Evolutionary conservation across 2,113 vertebrate species (phyloP).

Genomic region (Cynocephalus volans): DNA sequence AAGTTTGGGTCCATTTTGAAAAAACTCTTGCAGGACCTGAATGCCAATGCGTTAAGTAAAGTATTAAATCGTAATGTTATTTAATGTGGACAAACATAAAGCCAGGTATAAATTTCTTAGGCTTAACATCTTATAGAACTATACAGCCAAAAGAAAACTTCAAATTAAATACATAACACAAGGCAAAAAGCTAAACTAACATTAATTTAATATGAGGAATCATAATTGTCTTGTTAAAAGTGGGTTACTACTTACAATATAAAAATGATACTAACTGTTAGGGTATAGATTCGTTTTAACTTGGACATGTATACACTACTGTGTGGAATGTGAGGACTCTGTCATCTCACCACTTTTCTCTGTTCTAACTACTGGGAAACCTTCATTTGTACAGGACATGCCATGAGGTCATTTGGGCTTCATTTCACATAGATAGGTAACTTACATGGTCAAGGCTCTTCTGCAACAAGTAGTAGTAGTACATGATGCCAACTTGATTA

Average conservation of each 20-base stretch:
- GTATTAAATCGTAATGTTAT: constrained; percentile 14
- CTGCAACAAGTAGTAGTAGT: background rate
- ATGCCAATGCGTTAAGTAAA: background rate
- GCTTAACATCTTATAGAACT: constrained; percentile 20
- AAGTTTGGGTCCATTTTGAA: constrained; percentile 11
- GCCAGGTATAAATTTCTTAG: constrained; percentile 18
- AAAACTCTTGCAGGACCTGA: background rate
- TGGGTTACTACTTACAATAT: background rate
- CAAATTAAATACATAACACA: constrained; percentile 36
- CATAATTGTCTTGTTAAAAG: constrained; percentile 4
- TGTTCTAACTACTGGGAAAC: constrained; percentile 1
- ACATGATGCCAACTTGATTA: background rate
- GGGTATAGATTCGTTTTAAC: background rate
- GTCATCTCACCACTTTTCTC: background rate
- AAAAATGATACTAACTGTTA: background rate
- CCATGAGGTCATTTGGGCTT: constrained; percentile 21
- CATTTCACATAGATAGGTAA: background rate
- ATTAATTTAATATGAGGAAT: constrained; percentile 6
- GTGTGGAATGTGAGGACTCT: background rate
- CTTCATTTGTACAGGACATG: background rate
- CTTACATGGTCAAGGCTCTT: constrained; percentile 24
- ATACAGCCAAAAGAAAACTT: constrained; percentile 24
- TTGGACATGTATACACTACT: background rate
- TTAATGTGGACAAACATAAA: constrained; percentile 34
- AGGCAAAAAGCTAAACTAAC: constrained; percentile 41